Evolutionary conservation across 2,888 invertebrate genomes (phyloP).

Genomic region (Ectobius pallidus): DNA sequence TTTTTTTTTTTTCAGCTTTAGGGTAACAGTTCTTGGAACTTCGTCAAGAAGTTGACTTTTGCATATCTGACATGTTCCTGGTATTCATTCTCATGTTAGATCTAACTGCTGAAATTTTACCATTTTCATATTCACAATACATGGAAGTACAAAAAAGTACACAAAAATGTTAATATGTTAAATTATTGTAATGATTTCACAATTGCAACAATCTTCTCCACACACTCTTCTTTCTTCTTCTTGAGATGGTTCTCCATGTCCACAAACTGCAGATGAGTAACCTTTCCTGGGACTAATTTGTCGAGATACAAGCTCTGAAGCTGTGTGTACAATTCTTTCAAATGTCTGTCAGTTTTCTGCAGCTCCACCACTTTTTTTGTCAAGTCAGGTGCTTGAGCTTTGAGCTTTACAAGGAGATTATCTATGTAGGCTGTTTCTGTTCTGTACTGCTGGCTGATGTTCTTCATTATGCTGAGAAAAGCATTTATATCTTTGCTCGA

Average conservation of each 20-base stretch:
- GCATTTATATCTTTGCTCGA: slow-evolving; percentile 61
- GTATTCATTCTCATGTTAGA: too few relatives aligned
- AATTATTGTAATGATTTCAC: slow-evolving; percentile 57
- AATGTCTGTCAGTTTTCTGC: slow-evolving; percentile 60
- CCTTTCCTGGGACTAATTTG: slow-evolving; percentile 65
- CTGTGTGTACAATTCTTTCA: slow-evolving; percentile 57
- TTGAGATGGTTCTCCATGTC: slow-evolving; percentile 62
- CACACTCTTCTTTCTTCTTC: slow-evolving; percentile 63
- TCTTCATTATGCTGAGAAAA: slow-evolving; percentile 59
- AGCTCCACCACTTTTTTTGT: slow-evolving; percentile 66
- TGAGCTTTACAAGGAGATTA: slow-evolving; percentile 60
- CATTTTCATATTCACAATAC: too few relatives aligned
- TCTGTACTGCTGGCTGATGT: slow-evolving; percentile 64
- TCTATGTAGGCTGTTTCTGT: slow-evolving; percentile 60
- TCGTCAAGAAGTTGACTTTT: too few relatives aligned
- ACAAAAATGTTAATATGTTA: too few relatives aligned
- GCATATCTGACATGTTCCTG: too few relatives aligned
- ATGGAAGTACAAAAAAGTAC: too few relatives aligned
- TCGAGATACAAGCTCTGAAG: slow-evolving; percentile 64
- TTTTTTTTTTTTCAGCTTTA: too few relatives aligned
- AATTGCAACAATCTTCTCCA: slow-evolving; percentile 59
- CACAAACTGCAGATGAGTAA: slow-evolving; percentile 63
- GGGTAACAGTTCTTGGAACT: too few relatives aligned
- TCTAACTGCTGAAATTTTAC: too few relatives aligned
- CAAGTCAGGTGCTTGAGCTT: slow-evolving; percentile 64